phyloP scores from a whole-genome alignment of 2,888 invertebrate genomes.

The Nipponacmea schrenckii region DNA sequence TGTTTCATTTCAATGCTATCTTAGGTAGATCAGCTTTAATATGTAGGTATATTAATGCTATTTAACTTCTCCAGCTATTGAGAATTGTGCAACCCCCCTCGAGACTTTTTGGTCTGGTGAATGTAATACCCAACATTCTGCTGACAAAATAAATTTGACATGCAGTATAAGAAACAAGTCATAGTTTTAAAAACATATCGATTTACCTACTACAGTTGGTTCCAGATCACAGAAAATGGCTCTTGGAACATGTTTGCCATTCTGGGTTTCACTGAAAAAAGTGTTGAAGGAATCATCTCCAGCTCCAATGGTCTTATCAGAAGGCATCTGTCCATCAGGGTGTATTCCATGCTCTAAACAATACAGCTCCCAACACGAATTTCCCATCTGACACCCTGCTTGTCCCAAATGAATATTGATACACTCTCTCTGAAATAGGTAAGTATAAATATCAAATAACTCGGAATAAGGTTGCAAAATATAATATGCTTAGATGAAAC shows the following conservation, averaged over 20 bases:
- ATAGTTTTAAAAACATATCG: background rate
- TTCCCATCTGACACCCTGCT: conserved; percentile 70
- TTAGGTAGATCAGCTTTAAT: too few relatives aligned
- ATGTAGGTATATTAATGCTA: too few relatives aligned
- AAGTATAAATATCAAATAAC: background rate
- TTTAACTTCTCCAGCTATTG: too few relatives aligned
- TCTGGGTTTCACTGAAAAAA: conserved; percentile 81
- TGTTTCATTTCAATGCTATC: too few relatives aligned
- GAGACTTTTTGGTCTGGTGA: too few relatives aligned
- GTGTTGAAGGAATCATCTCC: conserved; percentile 89
- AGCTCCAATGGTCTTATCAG: conserved; percentile 78
- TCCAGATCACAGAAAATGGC: conserved; percentile 93
- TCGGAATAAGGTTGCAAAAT: too few relatives aligned
- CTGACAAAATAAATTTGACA: too few relatives aligned
- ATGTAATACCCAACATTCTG: too few relatives aligned
- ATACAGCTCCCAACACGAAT: conserved; percentile 72
- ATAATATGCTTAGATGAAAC: too few relatives aligned
- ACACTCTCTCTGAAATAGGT: conserved; percentile 66
- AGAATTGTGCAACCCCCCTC: too few relatives aligned
- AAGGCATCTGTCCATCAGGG: conserved; percentile 73
- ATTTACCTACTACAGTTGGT: conserved; percentile 88
- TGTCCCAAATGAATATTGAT: conserved; percentile 70
- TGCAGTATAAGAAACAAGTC: too few relatives aligned
- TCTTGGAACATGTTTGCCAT: conserved; percentile 93
- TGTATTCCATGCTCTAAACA: conserved; percentile 71